These are phyloP conservation scores for Cosmopolites sordidus DNA, from an alignment of 2,888 invertebrate species.

Conservation along the genomic window DNA sequence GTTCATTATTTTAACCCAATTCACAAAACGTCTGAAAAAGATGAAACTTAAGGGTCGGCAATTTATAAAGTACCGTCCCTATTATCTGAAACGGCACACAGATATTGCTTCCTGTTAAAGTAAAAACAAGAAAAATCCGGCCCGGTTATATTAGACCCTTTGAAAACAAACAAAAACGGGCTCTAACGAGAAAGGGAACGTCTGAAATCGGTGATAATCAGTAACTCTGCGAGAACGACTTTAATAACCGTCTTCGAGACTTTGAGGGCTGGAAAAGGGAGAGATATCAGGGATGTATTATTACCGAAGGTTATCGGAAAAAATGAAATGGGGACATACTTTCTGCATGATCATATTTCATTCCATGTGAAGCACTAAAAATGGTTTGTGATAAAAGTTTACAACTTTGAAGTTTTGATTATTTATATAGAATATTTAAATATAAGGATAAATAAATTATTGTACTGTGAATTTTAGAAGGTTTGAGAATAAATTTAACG, in stretches of 20 bases:
- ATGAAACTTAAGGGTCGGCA: conserved; percentile 16
- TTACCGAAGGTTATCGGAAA: no score
- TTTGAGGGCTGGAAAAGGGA: no score
- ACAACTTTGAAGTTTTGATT: no score
- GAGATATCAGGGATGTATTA: no score
- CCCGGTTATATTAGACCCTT: conserved; percentile 1
- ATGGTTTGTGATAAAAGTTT: no score
- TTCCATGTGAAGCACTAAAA: no score
- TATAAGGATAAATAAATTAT: no score
- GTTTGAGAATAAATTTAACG: no score
- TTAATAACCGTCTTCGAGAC: conserved; percentile 7
- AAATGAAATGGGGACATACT: no score
- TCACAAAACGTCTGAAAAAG: neutral
- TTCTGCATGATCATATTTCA: no score
- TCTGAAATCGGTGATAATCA: conserved; percentile 20
- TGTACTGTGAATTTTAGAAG: no score
- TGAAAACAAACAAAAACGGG: conserved; percentile 19
- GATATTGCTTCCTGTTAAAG: conserved; percentile 17
- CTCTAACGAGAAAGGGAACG: conserved; percentile 17
- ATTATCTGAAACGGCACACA: conserved; percentile 16
- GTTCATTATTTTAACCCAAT: neutral
- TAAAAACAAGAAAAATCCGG: conserved; percentile 16
- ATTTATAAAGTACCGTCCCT: conserved; percentile 14
- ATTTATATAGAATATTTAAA: no score
- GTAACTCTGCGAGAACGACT: conserved; percentile 13